Conservation (phyloP, 2,113 vertebrate genomes). For the Ginglymostoma cirratum region DNA sequence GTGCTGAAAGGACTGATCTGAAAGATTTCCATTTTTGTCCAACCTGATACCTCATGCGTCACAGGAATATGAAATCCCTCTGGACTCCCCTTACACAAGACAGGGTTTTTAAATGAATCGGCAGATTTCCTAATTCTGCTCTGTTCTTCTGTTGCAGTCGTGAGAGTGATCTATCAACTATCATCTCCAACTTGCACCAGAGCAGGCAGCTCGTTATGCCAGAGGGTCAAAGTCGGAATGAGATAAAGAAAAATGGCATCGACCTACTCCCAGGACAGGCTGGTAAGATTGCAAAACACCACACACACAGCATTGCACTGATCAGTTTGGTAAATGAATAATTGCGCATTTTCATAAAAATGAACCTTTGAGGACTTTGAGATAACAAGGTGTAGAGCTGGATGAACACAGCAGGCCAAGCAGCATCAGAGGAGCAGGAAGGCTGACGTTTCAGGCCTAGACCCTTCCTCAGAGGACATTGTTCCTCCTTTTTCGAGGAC, state of each 20-base stretch:
- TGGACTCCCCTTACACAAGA: neutral
- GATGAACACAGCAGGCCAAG: too few relatives aligned
- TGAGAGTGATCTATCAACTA: conserved; percentile 83
- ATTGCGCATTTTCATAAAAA: neutral
- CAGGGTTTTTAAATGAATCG: neutral
- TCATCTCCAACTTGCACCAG: conserved; percentile 89
- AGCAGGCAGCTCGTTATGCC: conserved; percentile 90
- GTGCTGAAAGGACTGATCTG: neutral
- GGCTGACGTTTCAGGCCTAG: too few relatives aligned
- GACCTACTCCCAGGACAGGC: conserved; percentile 69
- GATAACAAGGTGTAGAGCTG: too few relatives aligned
- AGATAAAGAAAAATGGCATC: conserved; percentile 64
- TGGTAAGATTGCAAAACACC: conserved; percentile 61
- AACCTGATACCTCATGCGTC: neutral
- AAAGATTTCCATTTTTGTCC: neutral
- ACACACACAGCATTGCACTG: neutral
- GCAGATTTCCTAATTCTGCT: conserved; percentile 41
- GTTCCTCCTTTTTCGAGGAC: neutral
- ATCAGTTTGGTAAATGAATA: neutral
- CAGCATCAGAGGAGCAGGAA: too few relatives aligned
- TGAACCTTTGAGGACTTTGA: neutral
- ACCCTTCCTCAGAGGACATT: neutral
- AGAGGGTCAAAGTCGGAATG: conserved; percentile 77
- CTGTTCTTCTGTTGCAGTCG: conserved; percentile 64
- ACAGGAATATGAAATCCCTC: neutral